phyloP scores from a whole-genome alignment of 1,140 invertebrate genomes.

The Ptiloglossa arizonensis region DNA sequence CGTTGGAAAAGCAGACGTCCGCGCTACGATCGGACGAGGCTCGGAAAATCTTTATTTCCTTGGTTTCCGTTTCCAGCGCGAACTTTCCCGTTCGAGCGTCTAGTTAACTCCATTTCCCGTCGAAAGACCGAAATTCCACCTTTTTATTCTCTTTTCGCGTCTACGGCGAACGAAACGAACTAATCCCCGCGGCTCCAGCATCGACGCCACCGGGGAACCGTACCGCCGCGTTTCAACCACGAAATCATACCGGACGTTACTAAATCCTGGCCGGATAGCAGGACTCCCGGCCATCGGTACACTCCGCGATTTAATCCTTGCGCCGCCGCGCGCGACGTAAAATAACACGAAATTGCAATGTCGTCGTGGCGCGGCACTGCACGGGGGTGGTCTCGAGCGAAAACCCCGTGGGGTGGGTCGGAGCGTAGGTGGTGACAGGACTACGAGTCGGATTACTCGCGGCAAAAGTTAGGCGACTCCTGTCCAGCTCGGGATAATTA shows the following conservation, averaged over 20 bases:
- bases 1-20: no score
- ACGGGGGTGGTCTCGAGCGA: not conserved
- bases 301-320: slow-evolving; percentile 59
- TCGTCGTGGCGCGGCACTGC: not conserved
- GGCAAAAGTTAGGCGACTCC: slow-evolving; percentile 61
- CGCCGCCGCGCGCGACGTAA: slow-evolving; percentile 44
- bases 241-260: slow-evolving; percentile 47
- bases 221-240: slow-evolving; percentile 37
- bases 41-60: no score
- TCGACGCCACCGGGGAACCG: slow-evolving; percentile 14
- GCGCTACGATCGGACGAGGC: no score
- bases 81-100: not conserved
- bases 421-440: slow-evolving; percentile 47
- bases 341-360: slow-evolving; percentile 65
- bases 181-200: slow-evolving; percentile 21
- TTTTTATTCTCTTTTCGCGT: not conserved
- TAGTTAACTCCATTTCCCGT: not conserved
- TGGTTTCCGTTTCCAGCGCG: not conserved
- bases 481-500: slow-evolving; percentile 67
- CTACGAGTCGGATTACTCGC: slow-evolving; percentile 63
- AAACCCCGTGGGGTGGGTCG: not conserved
- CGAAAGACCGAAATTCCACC: not conserved
- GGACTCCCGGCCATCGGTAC: slow-evolving; percentile 37
- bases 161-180: slow-evolving; percentile 12
- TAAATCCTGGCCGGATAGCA: slow-evolving; percentile 44